Percentiles rank a stretch among this genome's conserved stretches.
Evolutionary conservation across 2,113 vertebrate species (phyloP).

Genomic region (Podilymbus podiceps): DNA sequence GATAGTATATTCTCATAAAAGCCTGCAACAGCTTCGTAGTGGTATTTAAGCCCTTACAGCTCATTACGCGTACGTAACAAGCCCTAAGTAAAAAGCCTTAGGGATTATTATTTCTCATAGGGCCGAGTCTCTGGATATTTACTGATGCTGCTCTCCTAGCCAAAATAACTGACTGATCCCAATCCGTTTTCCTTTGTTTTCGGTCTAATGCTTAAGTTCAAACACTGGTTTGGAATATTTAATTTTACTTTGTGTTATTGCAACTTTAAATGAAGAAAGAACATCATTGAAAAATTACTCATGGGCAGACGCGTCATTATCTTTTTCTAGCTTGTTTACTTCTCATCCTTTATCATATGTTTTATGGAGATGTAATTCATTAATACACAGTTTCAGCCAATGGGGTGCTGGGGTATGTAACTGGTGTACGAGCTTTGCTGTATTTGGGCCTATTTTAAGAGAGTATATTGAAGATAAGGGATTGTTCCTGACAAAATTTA

Average conservation of each 20-base stretch:
- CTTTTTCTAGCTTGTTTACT: neutral
- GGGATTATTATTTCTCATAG: conserved; percentile 28
- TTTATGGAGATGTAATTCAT: neutral
- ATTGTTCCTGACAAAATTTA: neutral
- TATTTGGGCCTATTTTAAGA: neutral
- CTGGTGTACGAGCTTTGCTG: neutral
- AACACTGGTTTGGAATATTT: neutral
- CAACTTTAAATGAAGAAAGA: neutral
- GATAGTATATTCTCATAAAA: conserved; percentile 38
- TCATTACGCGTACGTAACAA: conserved; percentile 44
- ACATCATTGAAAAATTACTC: neutral
- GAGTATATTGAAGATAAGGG: neutral
- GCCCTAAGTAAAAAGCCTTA: conserved; percentile 42
- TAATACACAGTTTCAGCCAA: neutral
- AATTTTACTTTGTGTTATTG: neutral
- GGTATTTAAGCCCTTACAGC: conserved; percentile 51
- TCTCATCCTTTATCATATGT: neutral
- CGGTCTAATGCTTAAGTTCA: neutral
- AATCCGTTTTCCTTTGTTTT: neutral
- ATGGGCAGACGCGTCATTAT: neutral
- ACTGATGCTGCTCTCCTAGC: neutral
- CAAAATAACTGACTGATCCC: neutral
- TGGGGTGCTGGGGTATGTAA: neutral
- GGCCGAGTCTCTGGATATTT: neutral
- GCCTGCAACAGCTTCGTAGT: conserved; percentile 13